A percentile compares a stretch with the other conserved stretches of the same genome.
Evolutionary conservation across 1,140 invertebrate species (phyloP).

Genomic region (Nasonia giraulti): DNA sequence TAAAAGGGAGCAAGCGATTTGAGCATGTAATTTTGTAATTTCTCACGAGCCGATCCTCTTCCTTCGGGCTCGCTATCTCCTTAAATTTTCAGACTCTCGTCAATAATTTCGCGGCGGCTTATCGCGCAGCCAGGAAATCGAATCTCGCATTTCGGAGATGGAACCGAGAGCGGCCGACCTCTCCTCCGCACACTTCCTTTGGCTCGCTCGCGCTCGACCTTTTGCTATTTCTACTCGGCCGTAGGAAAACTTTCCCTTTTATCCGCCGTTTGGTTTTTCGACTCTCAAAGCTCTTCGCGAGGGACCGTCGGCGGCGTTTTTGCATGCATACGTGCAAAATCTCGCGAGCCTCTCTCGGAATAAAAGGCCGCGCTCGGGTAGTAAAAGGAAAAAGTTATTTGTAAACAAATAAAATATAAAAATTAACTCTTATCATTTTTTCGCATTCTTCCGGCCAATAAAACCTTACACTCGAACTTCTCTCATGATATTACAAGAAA

Average conservation of each 20-base stretch:
- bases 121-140: conserved; percentile 58
- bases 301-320: not conserved
- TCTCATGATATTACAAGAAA: conserved; percentile 1
- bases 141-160: conserved; percentile 55
- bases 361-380: too few species aligned
- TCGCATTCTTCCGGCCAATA: not conserved
- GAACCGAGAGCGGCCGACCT: conserved; percentile 1
- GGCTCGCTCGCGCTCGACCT: not conserved
- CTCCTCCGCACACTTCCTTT: conserved; percentile 42
- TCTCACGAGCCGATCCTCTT: conserved; percentile 50
- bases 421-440: conserved; percentile 1
- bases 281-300: not conserved
- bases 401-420: not conserved
- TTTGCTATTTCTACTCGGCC: conserved; percentile 16
- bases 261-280: not conserved
- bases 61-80: conserved; percentile 41
- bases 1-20: conserved; percentile 36
- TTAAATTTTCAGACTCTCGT: conserved; percentile 62
- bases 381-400: not conserved
- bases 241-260: not conserved
- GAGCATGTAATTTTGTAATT: conserved; percentile 54
- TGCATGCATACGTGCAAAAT: not conserved
- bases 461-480: not conserved
- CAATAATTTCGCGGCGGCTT: conserved; percentile 62
- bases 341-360: too few species aligned